phyloP scores from a whole-genome alignment of 1,140 invertebrate species.

The Diabrotica virgifera region DNA sequence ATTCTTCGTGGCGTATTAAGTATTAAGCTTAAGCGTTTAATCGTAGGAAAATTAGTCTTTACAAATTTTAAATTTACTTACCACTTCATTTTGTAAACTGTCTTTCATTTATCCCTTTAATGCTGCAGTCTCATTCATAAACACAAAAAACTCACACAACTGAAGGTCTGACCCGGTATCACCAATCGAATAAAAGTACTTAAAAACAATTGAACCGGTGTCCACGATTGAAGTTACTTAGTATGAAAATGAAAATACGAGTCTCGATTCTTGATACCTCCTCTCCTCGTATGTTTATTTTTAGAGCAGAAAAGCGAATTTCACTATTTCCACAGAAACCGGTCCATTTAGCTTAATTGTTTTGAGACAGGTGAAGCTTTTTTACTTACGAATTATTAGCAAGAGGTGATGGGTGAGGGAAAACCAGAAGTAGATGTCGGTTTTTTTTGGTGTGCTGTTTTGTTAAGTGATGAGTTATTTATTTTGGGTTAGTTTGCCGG shows the following conservation, averaged over 20 bases:
- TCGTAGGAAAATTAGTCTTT: too few species aligned
- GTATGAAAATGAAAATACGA: constrained; percentile 7
- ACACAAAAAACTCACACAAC: too few species aligned
- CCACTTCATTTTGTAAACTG: background rate
- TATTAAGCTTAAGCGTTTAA: too few species aligned
- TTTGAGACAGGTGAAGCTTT: background rate
- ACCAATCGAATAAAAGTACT: too few species aligned
- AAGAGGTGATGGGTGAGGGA: too few species aligned
- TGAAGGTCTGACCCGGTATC: background rate
- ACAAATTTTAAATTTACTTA: background rate
- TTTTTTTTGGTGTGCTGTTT: too few species aligned
- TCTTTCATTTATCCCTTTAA: background rate
- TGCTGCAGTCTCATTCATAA: too few species aligned
- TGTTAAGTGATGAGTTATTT: too few species aligned
- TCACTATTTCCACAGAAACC: constrained; percentile 22
- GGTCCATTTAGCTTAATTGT: constrained; percentile 12
- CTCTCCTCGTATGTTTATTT: constrained; percentile 11
- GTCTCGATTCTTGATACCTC: constrained; percentile 11
- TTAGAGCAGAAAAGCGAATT: constrained; percentile 15
- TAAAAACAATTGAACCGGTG: background rate
- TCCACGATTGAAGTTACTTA: background rate
- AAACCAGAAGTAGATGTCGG: too few species aligned
- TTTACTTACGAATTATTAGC: too few species aligned
- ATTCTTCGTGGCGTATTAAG: too few species aligned
- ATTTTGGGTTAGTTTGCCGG: too few species aligned